phyloP scores from a whole-genome alignment of 1,140 invertebrate genomes.

The Magallana gigas region DNA sequence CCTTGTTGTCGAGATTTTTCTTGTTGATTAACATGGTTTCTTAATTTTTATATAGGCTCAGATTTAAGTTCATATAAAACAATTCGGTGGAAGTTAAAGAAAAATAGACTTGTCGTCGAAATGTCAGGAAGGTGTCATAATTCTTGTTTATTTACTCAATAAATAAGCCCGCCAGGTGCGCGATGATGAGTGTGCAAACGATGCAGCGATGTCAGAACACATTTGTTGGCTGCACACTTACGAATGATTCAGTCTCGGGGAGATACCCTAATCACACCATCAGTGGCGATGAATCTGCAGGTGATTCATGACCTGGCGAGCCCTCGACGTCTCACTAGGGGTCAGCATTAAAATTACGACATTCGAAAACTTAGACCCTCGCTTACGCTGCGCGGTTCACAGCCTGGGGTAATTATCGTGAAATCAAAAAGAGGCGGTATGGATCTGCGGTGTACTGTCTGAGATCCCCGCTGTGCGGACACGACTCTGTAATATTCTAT shows the following conservation, averaged over 20 bases:
- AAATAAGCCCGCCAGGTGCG: slow-evolving; percentile 15
- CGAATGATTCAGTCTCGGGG: slow-evolving; percentile 2
- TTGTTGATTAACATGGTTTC: too few relatives aligned
- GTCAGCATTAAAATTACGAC: slow-evolving; percentile 30
- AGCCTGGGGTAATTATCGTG: slow-evolving; percentile 26
- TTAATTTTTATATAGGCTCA: too few relatives aligned
- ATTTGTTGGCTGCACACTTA: slow-evolving; percentile 15
- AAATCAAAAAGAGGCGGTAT: slow-evolving; percentile 7
- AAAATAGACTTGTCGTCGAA: neutral
- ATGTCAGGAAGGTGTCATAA: slow-evolving; percentile 17
- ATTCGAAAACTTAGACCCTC: neutral
- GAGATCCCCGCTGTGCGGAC: neutral
- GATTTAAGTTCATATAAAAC: too few relatives aligned
- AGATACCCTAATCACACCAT: slow-evolving; percentile 11
- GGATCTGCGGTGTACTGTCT: neutral
- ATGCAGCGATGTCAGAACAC: slow-evolving; percentile 15
- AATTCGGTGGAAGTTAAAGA: too few relatives aligned
- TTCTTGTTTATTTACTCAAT: slow-evolving; percentile 20
- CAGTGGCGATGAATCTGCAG: slow-evolving; percentile 20
- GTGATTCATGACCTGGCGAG: slow-evolving; percentile 29
- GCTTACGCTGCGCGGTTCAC: neutral
- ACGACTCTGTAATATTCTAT: slow-evolving; percentile 25
- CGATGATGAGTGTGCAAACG: slow-evolving; percentile 24
- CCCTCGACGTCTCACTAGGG: neutral
- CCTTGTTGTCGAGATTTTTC: too few relatives aligned